Evolutionary conservation across 2,797 vertebrate genomes (phyloP).

Genomic region (Etheostoma perlongum): DNA sequence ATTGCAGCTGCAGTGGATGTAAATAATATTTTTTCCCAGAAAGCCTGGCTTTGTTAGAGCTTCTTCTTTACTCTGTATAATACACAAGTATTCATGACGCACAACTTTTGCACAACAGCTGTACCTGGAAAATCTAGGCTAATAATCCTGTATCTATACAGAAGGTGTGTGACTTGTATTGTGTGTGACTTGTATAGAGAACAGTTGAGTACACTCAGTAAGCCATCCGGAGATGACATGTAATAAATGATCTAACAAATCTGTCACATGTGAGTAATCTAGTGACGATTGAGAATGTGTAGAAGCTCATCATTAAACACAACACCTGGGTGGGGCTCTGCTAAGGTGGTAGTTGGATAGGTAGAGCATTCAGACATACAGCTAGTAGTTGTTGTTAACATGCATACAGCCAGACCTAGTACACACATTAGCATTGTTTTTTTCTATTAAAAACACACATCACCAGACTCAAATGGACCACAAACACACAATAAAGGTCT

Average conservation of each 20-base stretch:
- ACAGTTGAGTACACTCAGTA: background rate
- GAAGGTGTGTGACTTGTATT: conserved; percentile 1
- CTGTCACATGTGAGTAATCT: background rate
- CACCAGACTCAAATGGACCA: background rate
- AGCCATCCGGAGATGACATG: background rate
- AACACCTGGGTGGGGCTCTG: background rate
- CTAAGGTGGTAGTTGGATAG: background rate
- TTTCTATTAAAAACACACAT: background rate
- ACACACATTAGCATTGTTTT: background rate
- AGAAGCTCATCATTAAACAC: background rate
- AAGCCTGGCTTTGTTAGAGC: conserved; percentile 13
- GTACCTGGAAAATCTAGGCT: background rate
- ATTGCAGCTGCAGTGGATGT: conserved; percentile 43
- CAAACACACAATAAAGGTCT: background rate
- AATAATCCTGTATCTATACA: background rate
- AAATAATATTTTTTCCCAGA: conserved; percentile 41
- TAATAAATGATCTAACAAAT: background rate
- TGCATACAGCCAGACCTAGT: too few relatives aligned
- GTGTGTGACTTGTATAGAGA: conserved; percentile 7
- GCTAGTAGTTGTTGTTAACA: background rate
- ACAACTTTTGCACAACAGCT: background rate
- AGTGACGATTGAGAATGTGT: background rate
- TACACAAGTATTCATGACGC: conserved; percentile 1
- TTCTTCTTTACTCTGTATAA: conserved; percentile 4
- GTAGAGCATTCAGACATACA: background rate